Evolutionary conservation across 2,113 vertebrate species (phyloP), one percentile per base, ranked within the genome.

Genomic region (Falco punctatus): DNA sequence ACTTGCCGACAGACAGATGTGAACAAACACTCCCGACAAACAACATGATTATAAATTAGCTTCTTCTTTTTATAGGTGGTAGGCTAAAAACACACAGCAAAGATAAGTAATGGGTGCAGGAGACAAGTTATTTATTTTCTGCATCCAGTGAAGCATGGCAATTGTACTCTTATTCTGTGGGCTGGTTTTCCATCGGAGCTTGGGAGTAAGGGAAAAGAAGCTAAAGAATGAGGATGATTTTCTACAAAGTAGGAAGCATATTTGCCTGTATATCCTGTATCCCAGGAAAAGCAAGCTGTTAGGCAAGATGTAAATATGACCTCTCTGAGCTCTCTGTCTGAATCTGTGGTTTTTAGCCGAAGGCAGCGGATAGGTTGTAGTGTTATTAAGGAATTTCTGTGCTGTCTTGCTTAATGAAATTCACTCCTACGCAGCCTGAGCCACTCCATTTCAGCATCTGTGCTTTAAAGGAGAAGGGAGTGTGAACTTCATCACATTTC

Each of bases 31-130:
- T 69, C 55, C 21, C 6, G 55, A 96, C 91, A 97, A 98, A 96
- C 83, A 87, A 91, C 90, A 86, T 86, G 77, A 92, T 97, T 97
- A 96, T 97, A 97, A 97, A 98, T 97, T 96, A 96, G 82, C 89
- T 95, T 2, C 48, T 78, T 72, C 81, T 93, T 97, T 96, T 88
- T 94, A 79, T 92, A 90, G 62, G 69, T 94, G 62, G 69, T 81
- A 95, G 79, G 65, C 54, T 96, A 86, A 94, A 95, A 96, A 94
- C 80, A 88, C 91, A 66, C 73, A 94, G 94, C 54, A 48, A 85
- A 55, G 77, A 95, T 95, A 97, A 97, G 86, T 95, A 95, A 97
- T 93, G 94, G 91, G 67, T 91, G 75, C 55, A 57, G 65, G 64
- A 94, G 85, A 95, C 75, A 69, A 10, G 9, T 94, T 97, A 95